Evolutionary conservation across 2,797 vertebrate species (phyloP).

Genomic region (Artibeus lituratus): DNA sequence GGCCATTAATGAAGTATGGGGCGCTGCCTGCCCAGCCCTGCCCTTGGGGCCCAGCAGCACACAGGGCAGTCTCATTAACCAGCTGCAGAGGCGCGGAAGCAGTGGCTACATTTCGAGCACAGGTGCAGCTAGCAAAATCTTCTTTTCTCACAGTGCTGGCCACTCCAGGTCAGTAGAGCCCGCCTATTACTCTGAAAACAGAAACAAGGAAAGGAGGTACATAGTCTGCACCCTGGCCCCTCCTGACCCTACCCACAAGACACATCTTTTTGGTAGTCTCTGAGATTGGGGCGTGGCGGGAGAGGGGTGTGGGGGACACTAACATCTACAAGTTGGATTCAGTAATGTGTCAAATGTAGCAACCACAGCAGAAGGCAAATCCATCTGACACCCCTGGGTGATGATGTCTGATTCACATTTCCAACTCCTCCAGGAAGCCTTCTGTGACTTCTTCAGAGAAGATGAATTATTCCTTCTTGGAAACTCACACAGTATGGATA

Average conservation of each 20-base stretch:
- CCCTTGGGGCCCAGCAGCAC: neutral
- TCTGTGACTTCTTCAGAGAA: neutral
- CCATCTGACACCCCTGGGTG: neutral
- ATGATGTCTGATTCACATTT: neutral
- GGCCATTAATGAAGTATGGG: neutral
- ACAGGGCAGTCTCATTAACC: neutral
- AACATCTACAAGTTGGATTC: neutral
- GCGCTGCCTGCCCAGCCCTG: neutral
- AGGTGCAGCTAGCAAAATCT: neutral
- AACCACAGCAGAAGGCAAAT: neutral
- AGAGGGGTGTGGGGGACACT: accelerated
- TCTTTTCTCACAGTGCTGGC: neutral
- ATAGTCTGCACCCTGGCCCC: neutral
- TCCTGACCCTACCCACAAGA: neutral
- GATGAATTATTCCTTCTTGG: neutral
- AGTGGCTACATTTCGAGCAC: neutral
- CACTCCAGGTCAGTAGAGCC: neutral
- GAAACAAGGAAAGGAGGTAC: neutral
- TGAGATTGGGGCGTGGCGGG: too few relatives aligned
- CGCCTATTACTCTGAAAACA: neutral
- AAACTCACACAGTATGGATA: neutral
- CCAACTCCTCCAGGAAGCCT: neutral
- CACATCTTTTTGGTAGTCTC: neutral
- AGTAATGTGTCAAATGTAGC: neutral
- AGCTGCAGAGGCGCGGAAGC: neutral